Evolutionary conservation across 2,888 invertebrate species (phyloP).

Genomic region (Ctena decussata): DNA sequence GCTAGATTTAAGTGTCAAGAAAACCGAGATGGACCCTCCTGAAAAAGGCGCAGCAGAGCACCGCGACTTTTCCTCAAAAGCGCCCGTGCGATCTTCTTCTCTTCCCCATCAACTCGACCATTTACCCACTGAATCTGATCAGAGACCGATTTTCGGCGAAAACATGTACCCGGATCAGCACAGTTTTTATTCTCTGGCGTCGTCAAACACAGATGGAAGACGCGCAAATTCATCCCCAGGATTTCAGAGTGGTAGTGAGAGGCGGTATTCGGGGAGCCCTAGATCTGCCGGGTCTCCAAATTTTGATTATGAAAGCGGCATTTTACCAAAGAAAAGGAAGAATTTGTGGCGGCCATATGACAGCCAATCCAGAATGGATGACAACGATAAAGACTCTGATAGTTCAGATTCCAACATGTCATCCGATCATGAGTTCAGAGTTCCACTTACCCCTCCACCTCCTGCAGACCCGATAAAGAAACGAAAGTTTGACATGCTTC

Average conservation of each 20-base stretch:
- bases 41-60: not conserved
- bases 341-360: conserved; percentile 67
- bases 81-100: not conserved
- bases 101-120: not conserved
- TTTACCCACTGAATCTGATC: not conserved
- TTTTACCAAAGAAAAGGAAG: conserved; percentile 63
- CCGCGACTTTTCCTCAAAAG: not conserved
- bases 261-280: not conserved
- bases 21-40: conserved; percentile 43
- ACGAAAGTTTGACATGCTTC: conserved; percentile 50
- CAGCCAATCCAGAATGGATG: conserved; percentile 17
- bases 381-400: conserved; percentile 39
- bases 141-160: not conserved
- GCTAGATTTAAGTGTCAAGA: conserved; percentile 54
- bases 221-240: not conserved
- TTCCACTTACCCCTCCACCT: conserved; percentile 20
- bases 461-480: conserved; percentile 56
- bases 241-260: not conserved
- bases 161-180: not conserved
- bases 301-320: conserved; percentile 29
- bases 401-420: conserved; percentile 48
- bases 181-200: not conserved
- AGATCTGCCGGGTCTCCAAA: not conserved
- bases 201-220: not conserved
- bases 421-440: conserved; percentile 58